A percentile compares a stretch with the other conserved stretches of the same genome.
These are phyloP conservation scores for Chlorops oryzae DNA, from an alignment of 1,140 invertebrate genomes.

Conservation along the genomic window DNA sequence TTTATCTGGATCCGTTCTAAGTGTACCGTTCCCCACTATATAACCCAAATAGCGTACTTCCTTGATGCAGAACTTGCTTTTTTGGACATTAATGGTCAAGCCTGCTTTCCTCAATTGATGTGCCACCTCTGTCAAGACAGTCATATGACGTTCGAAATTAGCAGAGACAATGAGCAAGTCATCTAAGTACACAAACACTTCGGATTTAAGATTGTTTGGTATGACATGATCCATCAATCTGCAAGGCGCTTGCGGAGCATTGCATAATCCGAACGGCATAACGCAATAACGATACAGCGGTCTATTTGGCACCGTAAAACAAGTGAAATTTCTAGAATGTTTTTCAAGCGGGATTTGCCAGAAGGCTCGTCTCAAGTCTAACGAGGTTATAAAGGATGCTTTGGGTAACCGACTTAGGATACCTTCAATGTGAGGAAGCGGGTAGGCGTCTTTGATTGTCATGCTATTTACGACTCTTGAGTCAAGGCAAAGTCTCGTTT, in stretches of 20 bases:
- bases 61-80: slow-evolving; percentile 43
- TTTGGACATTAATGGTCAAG: slow-evolving; percentile 48
- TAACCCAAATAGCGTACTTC: slow-evolving; percentile 26
- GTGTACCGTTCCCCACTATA: slow-evolving; percentile 14
- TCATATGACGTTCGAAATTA: slow-evolving; percentile 3
- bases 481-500: slow-evolving; percentile 11
- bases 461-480: slow-evolving; percentile 5
- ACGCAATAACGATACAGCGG: slow-evolving; percentile 9
- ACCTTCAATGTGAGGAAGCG: slow-evolving; percentile 9
- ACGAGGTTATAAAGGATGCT: slow-evolving; percentile 8
- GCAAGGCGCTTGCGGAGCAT: slow-evolving; percentile 1
- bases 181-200: slow-evolving; percentile 14
- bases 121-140: slow-evolving; percentile 6
- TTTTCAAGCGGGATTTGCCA: slow-evolving; percentile 22
- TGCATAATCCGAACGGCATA: slow-evolving; percentile 9
- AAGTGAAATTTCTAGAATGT: too few species aligned
- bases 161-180: slow-evolving; percentile 10
- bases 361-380: slow-evolving; percentile 7
- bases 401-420: slow-evolving; percentile 12
- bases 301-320: background rate
- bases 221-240: slow-evolving; percentile 7
- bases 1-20: slow-evolving; percentile 17
- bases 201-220: slow-evolving; percentile 1
- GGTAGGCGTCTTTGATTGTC: slow-evolving; percentile 12
- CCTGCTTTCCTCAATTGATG: slow-evolving; percentile 20